Evolutionary conservation across 2,888 invertebrate genomes (phyloP).

Genomic region (Eilema depressum): DNA sequence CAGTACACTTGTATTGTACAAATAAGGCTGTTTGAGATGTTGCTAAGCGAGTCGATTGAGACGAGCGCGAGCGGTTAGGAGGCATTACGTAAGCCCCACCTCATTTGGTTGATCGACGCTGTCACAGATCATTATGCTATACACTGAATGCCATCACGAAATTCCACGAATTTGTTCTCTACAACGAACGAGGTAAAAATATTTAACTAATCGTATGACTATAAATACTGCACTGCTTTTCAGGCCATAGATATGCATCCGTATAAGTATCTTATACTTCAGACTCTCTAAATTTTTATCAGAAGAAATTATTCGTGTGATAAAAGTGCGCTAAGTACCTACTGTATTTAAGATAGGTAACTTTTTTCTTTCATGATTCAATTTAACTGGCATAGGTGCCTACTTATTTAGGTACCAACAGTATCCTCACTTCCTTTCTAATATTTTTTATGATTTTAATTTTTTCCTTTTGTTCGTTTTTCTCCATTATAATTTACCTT

Average conservation of each 20-base stretch:
- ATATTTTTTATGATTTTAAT: too few species aligned
- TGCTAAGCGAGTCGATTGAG: slow-evolving; percentile 22
- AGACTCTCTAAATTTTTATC: neutral
- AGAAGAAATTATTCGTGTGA: neutral
- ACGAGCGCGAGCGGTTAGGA: slow-evolving; percentile 6
- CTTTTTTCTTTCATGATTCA: neutral
- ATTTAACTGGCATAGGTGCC: neutral
- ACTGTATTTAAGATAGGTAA: neutral
- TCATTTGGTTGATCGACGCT: slow-evolving; percentile 35
- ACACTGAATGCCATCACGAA: slow-evolving; percentile 16
- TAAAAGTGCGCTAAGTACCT: neutral
- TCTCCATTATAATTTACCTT: too few species aligned
- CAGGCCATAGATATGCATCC: neutral
- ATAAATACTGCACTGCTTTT: neutral
- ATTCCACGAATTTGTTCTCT: slow-evolving; percentile 17
- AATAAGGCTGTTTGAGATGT: slow-evolving; percentile 21
- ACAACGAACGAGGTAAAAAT: neutral
- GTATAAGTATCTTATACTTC: neutral
- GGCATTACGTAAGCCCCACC: slow-evolving; percentile 40
- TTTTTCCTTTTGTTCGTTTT: too few species aligned
- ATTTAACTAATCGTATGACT: neutral
- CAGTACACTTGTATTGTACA: slow-evolving; percentile 19
- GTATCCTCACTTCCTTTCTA: neutral
- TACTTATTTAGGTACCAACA: neutral
- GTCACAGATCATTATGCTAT: slow-evolving; percentile 34